phyloP scores from a whole-genome alignment of 2,888 invertebrate genomes.

The Bursaphelenchus okinawaensis region DNA sequence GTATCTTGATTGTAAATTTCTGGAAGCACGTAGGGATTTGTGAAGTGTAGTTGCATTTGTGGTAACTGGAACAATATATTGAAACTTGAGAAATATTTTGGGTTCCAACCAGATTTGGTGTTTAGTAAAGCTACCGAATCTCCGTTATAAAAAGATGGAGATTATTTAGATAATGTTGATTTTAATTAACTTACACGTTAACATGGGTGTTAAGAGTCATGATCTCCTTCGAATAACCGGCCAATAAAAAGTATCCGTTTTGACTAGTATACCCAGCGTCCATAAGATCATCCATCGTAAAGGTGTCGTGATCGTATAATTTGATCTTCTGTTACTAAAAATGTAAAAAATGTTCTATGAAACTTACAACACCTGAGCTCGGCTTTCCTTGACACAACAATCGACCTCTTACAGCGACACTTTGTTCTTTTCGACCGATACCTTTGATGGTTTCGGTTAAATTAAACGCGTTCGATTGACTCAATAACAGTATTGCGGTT shows the following conservation, averaged over 20 bases:
- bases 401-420: neutral
- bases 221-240: neutral
- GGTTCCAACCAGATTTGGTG: no score
- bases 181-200: neutral
- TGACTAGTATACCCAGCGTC: neutral
- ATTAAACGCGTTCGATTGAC: no score
- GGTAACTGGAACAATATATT: neutral
- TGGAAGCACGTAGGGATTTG: neutral
- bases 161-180: no score
- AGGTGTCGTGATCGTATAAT: neutral
- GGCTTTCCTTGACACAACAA: neutral
- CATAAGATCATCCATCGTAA: neutral
- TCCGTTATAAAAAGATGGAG: no score
- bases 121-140: no score
- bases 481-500: no score
- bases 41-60: neutral
- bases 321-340: neutral
- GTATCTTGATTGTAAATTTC: neutral
- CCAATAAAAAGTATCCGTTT: neutral
- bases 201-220: neutral
- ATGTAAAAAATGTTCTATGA: neutral
- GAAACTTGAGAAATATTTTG: neutral
- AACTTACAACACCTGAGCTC: neutral
- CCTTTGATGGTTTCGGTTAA: neutral
- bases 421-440: neutral